Conservation (phyloP, 2,888 invertebrate species). For the Aphrophora alni region DNA sequence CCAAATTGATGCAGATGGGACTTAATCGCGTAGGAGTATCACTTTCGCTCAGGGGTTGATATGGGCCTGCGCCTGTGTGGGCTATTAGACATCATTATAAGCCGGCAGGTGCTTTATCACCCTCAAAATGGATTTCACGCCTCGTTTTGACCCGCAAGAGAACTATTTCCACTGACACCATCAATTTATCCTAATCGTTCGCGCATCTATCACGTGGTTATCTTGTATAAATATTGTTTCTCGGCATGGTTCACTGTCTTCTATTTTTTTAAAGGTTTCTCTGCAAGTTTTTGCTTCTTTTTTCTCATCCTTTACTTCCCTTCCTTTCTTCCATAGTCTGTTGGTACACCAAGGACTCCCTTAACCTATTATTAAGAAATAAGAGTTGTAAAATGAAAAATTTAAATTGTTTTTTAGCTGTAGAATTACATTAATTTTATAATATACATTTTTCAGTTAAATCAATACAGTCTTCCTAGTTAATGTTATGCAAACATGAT, state of each 20-base stretch:
- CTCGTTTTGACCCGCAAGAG: background rate
- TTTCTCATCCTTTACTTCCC: too few species aligned
- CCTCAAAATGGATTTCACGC: background rate
- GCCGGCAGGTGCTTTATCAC: background rate
- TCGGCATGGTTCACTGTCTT: background rate
- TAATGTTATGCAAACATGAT: too few species aligned
- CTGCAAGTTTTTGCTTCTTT: too few species aligned
- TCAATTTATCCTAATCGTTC: background rate
- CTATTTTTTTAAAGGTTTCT: background rate
- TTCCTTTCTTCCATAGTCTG: too few species aligned
- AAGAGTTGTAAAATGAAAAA: too few species aligned
- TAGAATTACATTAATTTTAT: too few species aligned
- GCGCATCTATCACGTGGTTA: background rate
- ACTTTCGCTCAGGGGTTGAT: background rate
- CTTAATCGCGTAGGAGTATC: constrained; percentile 2
- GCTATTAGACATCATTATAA: background rate
- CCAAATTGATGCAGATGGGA: constrained; percentile 5
- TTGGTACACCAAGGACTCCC: too few species aligned
- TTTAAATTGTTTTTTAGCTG: too few species aligned
- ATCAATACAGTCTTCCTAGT: too few species aligned
- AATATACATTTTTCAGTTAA: too few species aligned
- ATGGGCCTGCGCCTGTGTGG: too few species aligned
- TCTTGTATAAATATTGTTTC: constrained; percentile 1
- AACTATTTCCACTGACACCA: background rate
- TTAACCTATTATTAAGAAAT: too few species aligned